Percentiles rank a stretch among this genome's conserved stretches.
These are phyloP conservation scores for Amiota minor DNA, from an alignment of 2,888 invertebrate species.

Conservation along the genomic window DNA sequence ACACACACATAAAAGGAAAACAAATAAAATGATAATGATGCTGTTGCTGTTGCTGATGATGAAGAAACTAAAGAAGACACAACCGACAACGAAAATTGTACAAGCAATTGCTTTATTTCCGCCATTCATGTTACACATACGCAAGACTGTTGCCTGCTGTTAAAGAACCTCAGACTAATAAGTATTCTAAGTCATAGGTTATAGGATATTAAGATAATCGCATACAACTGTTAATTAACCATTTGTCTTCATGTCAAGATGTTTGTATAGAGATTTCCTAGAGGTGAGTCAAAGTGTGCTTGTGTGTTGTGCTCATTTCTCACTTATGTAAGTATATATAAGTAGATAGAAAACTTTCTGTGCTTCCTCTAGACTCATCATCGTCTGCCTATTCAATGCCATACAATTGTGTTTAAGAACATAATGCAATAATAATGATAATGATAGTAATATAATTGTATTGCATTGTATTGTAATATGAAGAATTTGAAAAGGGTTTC, in stretches of 20 bases:
- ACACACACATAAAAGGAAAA: not conserved
- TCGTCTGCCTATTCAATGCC: not conserved
- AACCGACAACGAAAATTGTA: not conserved
- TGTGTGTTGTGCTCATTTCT: too few relatives aligned
- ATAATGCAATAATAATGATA: slow-evolving; percentile 12
- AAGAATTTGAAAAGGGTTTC: slow-evolving; percentile 3
- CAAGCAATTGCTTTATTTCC: not conserved
- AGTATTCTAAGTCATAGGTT: not conserved
- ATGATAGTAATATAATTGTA: not conserved
- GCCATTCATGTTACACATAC: slow-evolving; percentile 6
- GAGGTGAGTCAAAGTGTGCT: too few relatives aligned
- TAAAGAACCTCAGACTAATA: not conserved
- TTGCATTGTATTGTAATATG: not conserved
- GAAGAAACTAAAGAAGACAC: not conserved
- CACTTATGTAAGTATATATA: too few relatives aligned
- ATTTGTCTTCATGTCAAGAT: not conserved
- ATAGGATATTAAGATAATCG: too few relatives aligned
- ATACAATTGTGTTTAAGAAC: not conserved
- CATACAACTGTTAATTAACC: slow-evolving; percentile 12
- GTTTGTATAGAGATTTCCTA: too few relatives aligned
- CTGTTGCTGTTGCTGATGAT: too few relatives aligned
- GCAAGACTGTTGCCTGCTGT: not conserved
- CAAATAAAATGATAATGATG: too few relatives aligned
- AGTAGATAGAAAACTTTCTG: too few relatives aligned
- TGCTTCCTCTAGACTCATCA: too few relatives aligned